A percentile compares a stretch with the other conserved stretches of the same genome.
phyloP scores from a whole-genome alignment of 2,888 invertebrate genomes.

The Apamea crenata region DNA sequence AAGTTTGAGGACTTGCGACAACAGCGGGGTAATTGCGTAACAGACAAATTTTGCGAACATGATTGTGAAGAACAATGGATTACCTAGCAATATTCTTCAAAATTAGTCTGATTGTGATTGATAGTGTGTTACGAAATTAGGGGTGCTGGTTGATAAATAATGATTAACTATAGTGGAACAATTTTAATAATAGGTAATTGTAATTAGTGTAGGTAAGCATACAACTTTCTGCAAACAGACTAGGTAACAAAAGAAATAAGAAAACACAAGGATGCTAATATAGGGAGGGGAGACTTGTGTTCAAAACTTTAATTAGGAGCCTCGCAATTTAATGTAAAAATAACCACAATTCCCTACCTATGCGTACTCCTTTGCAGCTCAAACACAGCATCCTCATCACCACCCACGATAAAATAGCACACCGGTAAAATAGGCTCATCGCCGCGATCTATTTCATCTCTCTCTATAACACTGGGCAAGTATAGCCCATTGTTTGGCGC shows the following conservation, averaged over 20 bases:
- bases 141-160: too few species aligned
- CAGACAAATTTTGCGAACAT: too few species aligned
- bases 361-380: conserved; percentile 93
- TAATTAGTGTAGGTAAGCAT: not conserved
- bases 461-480: conserved; percentile 95
- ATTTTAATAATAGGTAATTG: not conserved
- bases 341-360: conserved; percentile 85
- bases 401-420: conserved; percentile 98
- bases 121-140: too few species aligned
- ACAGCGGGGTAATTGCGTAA: too few species aligned
- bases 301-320: not conserved
- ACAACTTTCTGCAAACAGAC: not conserved
- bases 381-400: conserved; percentile 94
- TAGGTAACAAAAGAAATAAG: not conserved
- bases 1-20: not conserved
- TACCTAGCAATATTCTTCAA: too few species aligned
- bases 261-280: not conserved
- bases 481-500: conserved; percentile 91
- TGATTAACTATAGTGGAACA: not conserved
- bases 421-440: conserved; percentile 95
- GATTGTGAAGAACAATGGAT: too few species aligned
- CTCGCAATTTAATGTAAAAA: not conserved
- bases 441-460: conserved; percentile 95
- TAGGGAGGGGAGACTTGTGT: not conserved
- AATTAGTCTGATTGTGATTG: too few species aligned